phyloP scores from a whole-genome alignment of 1,140 invertebrate genomes.

The Chlorops oryzae region DNA sequence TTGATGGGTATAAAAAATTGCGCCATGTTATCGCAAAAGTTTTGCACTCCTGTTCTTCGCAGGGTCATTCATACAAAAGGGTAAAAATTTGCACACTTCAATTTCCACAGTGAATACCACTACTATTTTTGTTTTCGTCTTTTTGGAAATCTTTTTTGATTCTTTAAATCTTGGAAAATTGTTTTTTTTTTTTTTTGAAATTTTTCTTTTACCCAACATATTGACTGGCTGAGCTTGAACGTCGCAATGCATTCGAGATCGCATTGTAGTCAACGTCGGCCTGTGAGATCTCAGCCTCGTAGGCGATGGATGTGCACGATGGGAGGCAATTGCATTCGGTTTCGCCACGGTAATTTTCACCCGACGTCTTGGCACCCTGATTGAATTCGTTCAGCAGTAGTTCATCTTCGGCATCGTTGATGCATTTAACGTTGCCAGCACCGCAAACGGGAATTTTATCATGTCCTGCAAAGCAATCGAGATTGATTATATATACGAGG shows the following conservation, averaged over 20 bases:
- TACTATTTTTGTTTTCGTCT: not conserved
- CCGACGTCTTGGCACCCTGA: constrained; percentile 31
- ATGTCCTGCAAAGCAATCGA: constrained; percentile 39
- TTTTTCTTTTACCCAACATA: too few relatives aligned
- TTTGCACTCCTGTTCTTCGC: too few relatives aligned
- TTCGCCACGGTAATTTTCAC: constrained; percentile 30
- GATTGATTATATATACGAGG: not conserved
- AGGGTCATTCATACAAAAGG: too few relatives aligned
- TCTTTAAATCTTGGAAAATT: too few relatives aligned
- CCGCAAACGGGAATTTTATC: constrained; percentile 48
- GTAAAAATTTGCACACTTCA: too few relatives aligned
- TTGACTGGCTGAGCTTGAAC: too few relatives aligned
- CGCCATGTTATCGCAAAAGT: not conserved
- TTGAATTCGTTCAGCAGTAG: constrained; percentile 35
- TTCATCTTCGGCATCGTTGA: constrained; percentile 44
- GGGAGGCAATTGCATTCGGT: constrained; percentile 55
- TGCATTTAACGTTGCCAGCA: constrained; percentile 40
- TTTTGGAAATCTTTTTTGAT: too few relatives aligned
- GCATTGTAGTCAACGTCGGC: constrained; percentile 50
- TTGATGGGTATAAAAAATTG: not conserved
- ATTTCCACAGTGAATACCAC: too few relatives aligned
- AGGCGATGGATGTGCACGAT: constrained; percentile 55
- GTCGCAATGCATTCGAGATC: constrained; percentile 20
- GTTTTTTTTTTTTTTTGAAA: too few relatives aligned
- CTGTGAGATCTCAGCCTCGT: constrained; percentile 56